Evolutionary conservation across 2,797 vertebrate species (phyloP), one percentile per base, ranked within the genome.

Genomic region (Notamacropus eugenii): DNA sequence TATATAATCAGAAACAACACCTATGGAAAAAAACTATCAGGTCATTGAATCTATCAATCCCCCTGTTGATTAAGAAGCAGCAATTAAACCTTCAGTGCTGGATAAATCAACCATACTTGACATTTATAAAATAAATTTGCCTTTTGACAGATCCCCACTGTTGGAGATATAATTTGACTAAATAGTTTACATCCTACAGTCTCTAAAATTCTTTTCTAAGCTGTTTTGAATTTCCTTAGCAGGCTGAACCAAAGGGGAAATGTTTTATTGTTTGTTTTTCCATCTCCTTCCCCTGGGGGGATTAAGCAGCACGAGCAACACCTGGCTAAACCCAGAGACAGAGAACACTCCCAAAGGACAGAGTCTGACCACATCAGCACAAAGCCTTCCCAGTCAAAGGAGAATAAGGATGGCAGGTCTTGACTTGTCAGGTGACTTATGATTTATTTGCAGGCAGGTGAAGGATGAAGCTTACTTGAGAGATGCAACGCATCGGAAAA

Each of bases 11-110:
- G 94, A 96, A 82, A 97, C 93, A 97, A 97, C 59, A 97, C 91
- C 96, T 97, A 93, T 98, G 97, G 97, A 97, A 98, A 98, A 97
- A 98, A 96, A 92, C 97, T 27, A 92, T 97, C 97, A 97, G 95
- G 91, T 98, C 97, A 97, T 58, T 67, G 54, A 74, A 14, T 87
- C 92, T 95, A 96, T 34, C 0, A 0, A 97, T 96, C 58, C 95
- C 96, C 90, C 40, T 95, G 96, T 90, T 0, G 1, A 95, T 95
- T 95, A 92, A 90, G 96, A 50, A 96, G 92, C 95, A 96, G 97
- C 96, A 96, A 96, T 96, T 95, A 96, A 95, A 95, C 40, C 22
- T 90, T 94, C 90, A 50, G 92, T 28, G 91, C 94, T 90, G 27
- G 40, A 22, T 82, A 82, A 82, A 82, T 24, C 74, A 82, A 82